Evolutionary conservation across 2,113 vertebrate genomes (phyloP).

Genomic region (Menidia beryllina): DNA sequence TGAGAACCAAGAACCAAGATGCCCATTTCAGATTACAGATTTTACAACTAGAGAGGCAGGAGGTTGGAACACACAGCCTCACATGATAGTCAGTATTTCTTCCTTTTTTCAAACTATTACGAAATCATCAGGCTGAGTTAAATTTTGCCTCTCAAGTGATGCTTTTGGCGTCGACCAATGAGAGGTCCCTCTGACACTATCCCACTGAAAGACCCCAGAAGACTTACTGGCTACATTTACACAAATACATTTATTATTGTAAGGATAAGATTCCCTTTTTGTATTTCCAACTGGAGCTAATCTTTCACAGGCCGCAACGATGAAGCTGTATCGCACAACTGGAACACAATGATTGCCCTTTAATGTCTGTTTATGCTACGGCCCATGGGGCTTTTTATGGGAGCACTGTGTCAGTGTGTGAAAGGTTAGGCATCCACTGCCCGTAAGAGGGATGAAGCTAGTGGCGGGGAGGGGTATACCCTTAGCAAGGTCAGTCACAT

Average conservation of each 20-base stretch:
- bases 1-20: not conserved
- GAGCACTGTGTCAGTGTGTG: constrained; percentile 64
- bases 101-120: not conserved
- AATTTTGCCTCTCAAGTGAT: not conserved
- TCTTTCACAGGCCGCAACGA: not conserved
- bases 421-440: constrained; percentile 56
- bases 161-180: not conserved
- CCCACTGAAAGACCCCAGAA: not conserved
- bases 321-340: not conserved
- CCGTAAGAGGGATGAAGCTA: not conserved
- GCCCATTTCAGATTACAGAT: not conserved
- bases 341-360: not conserved
- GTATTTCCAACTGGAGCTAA: not conserved
- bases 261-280: not conserved
- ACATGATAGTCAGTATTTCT: not conserved
- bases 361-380: constrained; percentile 25
- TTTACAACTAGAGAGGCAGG: not conserved
- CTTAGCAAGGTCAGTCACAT: constrained; percentile 28
- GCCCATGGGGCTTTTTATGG: constrained; percentile 31
- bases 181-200: not conserved
- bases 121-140: not conserved
- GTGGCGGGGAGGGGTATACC: not conserved
- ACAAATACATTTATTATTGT: not conserved
- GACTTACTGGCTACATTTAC: not conserved
- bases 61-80: not conserved